phyloP scores from a whole-genome alignment of 2,113 vertebrate genomes.

The Choloepus hoffmanni region DNA sequence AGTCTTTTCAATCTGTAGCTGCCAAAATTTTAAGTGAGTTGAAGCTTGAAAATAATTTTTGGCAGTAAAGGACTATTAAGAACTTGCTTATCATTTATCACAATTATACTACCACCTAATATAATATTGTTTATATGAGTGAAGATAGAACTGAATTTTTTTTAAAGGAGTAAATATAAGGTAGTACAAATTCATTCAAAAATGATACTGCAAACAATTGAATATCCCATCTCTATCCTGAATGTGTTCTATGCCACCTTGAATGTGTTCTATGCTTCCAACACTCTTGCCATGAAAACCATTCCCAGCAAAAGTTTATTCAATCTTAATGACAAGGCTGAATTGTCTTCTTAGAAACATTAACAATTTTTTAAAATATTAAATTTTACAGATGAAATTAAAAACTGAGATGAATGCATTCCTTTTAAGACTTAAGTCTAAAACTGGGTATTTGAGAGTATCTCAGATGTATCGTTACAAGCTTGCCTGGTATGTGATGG shows the following conservation, averaged over 20 bases:
- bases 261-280: background rate
- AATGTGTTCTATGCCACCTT: background rate
- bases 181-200: background rate
- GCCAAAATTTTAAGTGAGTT: background rate
- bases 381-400: background rate
- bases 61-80: background rate
- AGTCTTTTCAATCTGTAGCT: background rate
- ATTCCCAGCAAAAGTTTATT: background rate
- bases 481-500: background rate
- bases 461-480: background rate
- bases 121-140: background rate
- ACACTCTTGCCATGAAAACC: background rate
- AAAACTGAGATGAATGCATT: background rate
- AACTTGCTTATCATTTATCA: background rate
- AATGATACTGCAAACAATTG: background rate
- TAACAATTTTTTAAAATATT: background rate
- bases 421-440: background rate
- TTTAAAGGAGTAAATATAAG: background rate
- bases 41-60: background rate
- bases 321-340: background rate
- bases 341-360: background rate
- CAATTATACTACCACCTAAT: background rate
- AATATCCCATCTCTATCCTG: background rate
- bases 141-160: background rate
- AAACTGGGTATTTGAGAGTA: background rate